phyloP scores from a whole-genome alignment of 2,888 invertebrate species.

The Drosophila koepferae region DNA sequence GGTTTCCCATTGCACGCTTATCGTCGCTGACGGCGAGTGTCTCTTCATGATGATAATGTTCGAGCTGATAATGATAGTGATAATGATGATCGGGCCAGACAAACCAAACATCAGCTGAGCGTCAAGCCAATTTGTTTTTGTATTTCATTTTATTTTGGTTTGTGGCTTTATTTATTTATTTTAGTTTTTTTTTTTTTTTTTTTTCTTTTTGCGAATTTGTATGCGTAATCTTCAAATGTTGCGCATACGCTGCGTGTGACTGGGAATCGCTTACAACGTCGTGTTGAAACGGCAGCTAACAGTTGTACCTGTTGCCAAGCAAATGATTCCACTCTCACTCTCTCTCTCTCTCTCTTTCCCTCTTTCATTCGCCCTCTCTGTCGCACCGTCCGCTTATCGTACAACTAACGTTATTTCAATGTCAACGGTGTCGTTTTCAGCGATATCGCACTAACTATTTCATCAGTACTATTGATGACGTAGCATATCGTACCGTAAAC shows the following conservation, averaged over 20 bases:
- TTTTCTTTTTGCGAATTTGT: slow-evolving; percentile 29
- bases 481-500: slow-evolving; percentile 34
- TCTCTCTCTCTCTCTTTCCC: background rate
- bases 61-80: slow-evolving; percentile 7
- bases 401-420: slow-evolving; percentile 59
- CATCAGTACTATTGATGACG: slow-evolving; percentile 68
- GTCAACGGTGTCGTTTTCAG: slow-evolving; percentile 70
- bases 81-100: slow-evolving; percentile 52
- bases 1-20: slow-evolving; percentile 32
- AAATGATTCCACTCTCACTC: slow-evolving; percentile 18
- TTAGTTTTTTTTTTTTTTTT: background rate
- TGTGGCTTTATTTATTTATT: background rate
- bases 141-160: slow-evolving; percentile 19
- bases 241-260: slow-evolving; percentile 51
- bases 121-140: slow-evolving; percentile 8
- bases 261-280: slow-evolving; percentile 11
- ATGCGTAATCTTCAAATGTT: slow-evolving; percentile 54
- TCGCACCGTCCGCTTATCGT: slow-evolving; percentile 52
- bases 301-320: slow-evolving; percentile 60
- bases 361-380: background rate
- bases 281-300: slow-evolving; percentile 16
- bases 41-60: slow-evolving; percentile 2
- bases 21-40: slow-evolving; percentile 11
- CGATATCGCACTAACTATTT: slow-evolving; percentile 48
- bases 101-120: slow-evolving; percentile 69